Evolutionary conservation across 1,140 invertebrate species (phyloP), one percentile per base, ranked within the genome.

Genomic region (Drosophila azteca): DNA sequence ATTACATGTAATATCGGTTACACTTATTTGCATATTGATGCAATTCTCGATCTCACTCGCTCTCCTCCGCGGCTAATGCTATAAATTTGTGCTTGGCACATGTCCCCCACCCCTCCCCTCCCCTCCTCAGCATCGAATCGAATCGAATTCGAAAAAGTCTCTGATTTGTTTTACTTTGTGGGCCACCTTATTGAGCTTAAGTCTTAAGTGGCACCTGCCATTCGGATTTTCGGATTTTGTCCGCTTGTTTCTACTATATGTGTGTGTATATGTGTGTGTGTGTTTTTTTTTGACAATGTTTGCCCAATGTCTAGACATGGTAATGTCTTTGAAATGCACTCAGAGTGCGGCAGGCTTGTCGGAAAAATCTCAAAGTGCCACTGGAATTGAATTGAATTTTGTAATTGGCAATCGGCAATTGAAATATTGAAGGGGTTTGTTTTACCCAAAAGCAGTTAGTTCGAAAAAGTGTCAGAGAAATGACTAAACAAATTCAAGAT

Each of bases 1-100:
- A 90, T 90, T 90, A 90, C 85, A 90, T 90, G 87, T 90, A 90
- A 90, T 90, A 87, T 85, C 75, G 79, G 81, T 90, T 85, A 83
- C 84, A 88, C 76, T 79, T 79, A 88, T 83, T 88, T 88, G 79
- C 79, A 88, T 88, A 88, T 88, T 89, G 83, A 79, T 83, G 84
- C 83, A 83, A 77, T 88, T 88, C 83, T 83, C 57, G 71, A 76
- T 72, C 73, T 52, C 48, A 43, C 35, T 39, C 35, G 2, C 35
- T 39, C 35, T 11, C 35, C 35, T 31, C 29, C 29, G 6, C 29
- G 65, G 58, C 63, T 83, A 88, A 88, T 88, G 84, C 79, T 84
- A 88, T 88, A 88, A 88, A 88, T 88, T 89, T 89, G 68, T 89
- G 68, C 70, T 63, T 26, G 69, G 74, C 82, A 84, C 80, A 83